A percentile compares a stretch with the other conserved stretches of the same genome.
Conservation (phyloP, 2,113 vertebrate genomes). For the Ailurus styani region DNA sequence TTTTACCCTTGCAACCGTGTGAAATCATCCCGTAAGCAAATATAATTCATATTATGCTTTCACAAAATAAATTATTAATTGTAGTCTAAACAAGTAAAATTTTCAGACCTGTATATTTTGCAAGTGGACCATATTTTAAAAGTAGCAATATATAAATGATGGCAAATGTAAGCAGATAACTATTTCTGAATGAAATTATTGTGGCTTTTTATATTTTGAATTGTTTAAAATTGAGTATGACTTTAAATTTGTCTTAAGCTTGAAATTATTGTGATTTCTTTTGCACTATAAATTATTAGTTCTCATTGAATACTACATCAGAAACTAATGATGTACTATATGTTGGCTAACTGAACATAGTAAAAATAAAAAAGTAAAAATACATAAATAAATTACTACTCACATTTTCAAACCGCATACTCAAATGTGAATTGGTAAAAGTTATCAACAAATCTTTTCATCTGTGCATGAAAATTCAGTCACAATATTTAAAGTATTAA, state of each 20-base stretch:
- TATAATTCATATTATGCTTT: not conserved
- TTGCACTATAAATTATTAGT: not conserved
- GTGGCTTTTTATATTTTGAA: not conserved
- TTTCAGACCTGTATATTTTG: not conserved
- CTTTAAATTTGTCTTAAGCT: not conserved
- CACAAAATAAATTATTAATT: not conserved
- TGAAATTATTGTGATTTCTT: not conserved
- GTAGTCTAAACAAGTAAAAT: not conserved
- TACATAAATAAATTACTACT: not conserved
- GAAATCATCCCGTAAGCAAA: not conserved
- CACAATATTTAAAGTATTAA: not conserved
- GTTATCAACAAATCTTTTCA: not conserved
- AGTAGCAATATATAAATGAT: conserved; percentile 6
- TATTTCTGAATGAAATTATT: conserved; percentile 34
- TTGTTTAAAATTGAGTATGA: not conserved
- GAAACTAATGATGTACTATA: too few relatives aligned
- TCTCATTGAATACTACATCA: not conserved
- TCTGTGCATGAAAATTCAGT: not conserved
- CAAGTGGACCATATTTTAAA: not conserved
- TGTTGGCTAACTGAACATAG: too few relatives aligned
- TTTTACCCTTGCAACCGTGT: not conserved
- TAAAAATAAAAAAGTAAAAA: too few relatives aligned
- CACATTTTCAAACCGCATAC: not conserved
- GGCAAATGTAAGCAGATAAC: not conserved
- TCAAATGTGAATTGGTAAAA: not conserved